These are phyloP conservation scores for Scotopteryx bipunctaria DNA, from an alignment of 2,888 invertebrate species.

Conservation along the genomic window DNA sequence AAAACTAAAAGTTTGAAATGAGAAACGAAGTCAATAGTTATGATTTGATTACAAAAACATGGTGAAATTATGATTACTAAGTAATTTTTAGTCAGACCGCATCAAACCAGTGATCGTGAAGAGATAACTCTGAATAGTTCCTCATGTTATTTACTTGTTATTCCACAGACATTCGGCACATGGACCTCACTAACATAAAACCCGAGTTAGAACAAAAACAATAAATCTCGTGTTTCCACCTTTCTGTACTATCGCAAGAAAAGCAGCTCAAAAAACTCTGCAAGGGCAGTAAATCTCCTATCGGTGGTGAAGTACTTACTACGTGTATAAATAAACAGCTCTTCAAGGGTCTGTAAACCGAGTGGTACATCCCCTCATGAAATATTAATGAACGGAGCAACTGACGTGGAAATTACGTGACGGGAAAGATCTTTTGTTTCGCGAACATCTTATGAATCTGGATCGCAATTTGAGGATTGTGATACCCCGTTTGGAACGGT, in stretches of 20 bases:
- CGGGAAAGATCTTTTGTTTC: conserved; percentile 23
- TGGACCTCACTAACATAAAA: too few relatives aligned
- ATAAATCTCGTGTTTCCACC: conserved; percentile 13
- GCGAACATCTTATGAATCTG: conserved; percentile 19
- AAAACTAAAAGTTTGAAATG: too few relatives aligned
- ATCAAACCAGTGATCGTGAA: too few relatives aligned
- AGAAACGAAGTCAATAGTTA: too few relatives aligned
- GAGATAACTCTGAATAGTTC: too few relatives aligned
- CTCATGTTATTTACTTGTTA: too few relatives aligned
- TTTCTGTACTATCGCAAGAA: conserved; percentile 5
- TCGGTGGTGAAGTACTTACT: conserved; percentile 24
- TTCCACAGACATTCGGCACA: too few relatives aligned
- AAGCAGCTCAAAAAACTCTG: conserved; percentile 8
- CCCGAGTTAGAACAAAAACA: too few relatives aligned
- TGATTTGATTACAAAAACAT: too few relatives aligned
- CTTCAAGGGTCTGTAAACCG: conserved; percentile 24
- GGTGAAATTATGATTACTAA: too few relatives aligned
- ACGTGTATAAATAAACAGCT: conserved; percentile 29
- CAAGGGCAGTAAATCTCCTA: conserved; percentile 20
- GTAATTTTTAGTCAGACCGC: too few relatives aligned
- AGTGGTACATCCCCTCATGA: conserved; percentile 27
- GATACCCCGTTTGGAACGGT: neutral
- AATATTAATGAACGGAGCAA: conserved; percentile 34
- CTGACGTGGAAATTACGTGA: conserved; percentile 22
- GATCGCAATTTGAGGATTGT: conserved; percentile 14